Evolutionary conservation across 2,113 vertebrate species (phyloP).

Genomic region (Coregonus clupeaformis): DNA sequence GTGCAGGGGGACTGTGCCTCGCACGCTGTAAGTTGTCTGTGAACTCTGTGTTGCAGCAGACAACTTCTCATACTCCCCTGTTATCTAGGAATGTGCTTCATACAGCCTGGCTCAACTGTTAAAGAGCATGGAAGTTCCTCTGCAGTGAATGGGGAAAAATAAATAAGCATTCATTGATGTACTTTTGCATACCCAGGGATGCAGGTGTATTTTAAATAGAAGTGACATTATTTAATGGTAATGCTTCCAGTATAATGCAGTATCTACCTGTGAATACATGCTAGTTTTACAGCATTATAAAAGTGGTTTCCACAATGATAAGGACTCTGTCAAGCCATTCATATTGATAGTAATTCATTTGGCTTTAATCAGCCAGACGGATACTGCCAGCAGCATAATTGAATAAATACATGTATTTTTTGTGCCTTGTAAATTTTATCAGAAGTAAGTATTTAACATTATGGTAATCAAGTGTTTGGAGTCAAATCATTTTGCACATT

Average conservation of each 20-base stretch:
- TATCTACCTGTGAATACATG: not conserved
- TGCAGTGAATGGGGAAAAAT: not conserved
- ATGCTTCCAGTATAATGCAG: not conserved
- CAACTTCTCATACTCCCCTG: constrained; percentile 47
- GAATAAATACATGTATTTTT: constrained; percentile 47
- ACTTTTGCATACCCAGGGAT: not conserved
- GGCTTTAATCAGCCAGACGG: constrained; percentile 13
- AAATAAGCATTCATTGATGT: too few species aligned
- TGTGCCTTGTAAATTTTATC: constrained; percentile 8
- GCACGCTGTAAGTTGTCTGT: constrained; percentile 60
- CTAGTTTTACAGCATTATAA: not conserved
- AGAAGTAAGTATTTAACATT: constrained; percentile 44
- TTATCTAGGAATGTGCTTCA: constrained; percentile 61
- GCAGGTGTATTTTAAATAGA: not conserved
- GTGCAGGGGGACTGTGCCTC: constrained; percentile 53
- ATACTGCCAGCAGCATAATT: constrained; percentile 32
- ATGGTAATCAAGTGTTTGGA: constrained; percentile 28
- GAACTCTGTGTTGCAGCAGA: constrained; percentile 64
- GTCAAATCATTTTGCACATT: constrained; percentile 38
- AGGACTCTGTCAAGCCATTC: constrained; percentile 3
- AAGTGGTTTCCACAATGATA: not conserved
- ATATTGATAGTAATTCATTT: constrained; percentile 10
- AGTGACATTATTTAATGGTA: not conserved
- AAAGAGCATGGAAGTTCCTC: constrained; percentile 10
- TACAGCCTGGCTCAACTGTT: constrained; percentile 29